phyloP scores from a whole-genome alignment of 2,797 vertebrate species.

The Carduelis carduelis region DNA sequence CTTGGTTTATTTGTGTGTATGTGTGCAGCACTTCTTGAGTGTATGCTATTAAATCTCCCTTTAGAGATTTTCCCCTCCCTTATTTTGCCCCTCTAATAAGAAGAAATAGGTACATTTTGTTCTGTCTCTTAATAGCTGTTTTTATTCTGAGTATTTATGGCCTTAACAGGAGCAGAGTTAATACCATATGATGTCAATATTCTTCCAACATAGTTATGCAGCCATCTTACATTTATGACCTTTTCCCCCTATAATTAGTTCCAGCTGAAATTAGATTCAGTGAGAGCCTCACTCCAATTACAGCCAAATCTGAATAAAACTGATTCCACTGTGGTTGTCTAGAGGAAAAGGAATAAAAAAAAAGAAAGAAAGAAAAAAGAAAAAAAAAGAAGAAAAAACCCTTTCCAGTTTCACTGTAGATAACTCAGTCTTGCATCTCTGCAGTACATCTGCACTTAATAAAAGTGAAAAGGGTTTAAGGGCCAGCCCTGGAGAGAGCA shows the following conservation, averaged over 20 bases:
- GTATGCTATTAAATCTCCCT: not conserved
- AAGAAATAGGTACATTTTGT: conserved; percentile 51
- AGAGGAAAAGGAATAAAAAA: not conserved
- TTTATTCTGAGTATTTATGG: conserved; percentile 59
- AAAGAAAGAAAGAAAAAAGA: too few relatives aligned
- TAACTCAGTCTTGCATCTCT: conserved; percentile 13
- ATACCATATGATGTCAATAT: conserved; percentile 69
- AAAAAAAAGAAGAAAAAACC: not conserved
- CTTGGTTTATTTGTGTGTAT: not conserved
- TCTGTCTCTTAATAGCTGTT: conserved; percentile 22
- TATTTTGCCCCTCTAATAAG: conserved; percentile 12
- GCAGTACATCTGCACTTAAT: conserved; percentile 29
- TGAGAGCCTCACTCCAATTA: conserved; percentile 74
- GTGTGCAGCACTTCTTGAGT: not conserved
- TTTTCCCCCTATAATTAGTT: conserved; percentile 77
- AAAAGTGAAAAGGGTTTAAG: conserved; percentile 40
- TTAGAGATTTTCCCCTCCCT: not conserved
- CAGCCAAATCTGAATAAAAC: conserved; percentile 74
- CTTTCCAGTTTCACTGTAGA: conserved; percentile 18
- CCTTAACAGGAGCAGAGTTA: conserved; percentile 62
- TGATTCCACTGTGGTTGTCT: conserved; percentile 56
- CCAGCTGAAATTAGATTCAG: conserved; percentile 77
- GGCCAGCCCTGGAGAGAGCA: not conserved
- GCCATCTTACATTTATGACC: conserved; percentile 70
- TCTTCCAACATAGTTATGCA: conserved; percentile 67